Conservation (phyloP, 2,888 invertebrate species). For the Chrysomela aeneicollis region DNA sequence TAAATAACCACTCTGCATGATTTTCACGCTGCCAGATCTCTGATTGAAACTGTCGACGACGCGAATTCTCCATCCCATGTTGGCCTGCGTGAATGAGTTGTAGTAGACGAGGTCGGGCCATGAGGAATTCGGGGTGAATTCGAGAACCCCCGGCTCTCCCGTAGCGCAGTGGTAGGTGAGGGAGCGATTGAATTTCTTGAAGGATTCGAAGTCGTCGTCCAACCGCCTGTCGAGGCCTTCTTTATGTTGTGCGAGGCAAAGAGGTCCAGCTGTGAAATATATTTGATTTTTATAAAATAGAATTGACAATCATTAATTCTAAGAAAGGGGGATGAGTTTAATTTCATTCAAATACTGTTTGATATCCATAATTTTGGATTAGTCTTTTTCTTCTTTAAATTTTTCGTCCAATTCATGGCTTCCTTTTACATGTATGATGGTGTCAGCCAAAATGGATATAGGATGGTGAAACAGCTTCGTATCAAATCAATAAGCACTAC, state of each 20-base stretch:
- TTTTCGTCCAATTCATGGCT: too few species aligned
- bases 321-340: neutral
- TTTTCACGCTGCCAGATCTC: slow-evolving; percentile 24
- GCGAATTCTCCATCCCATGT: slow-evolving; percentile 96
- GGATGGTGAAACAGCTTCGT: too few species aligned
- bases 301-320: neutral
- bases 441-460: too few species aligned
- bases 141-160: slow-evolving; percentile 76
- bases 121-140: slow-evolving; percentile 85
- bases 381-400: too few species aligned
- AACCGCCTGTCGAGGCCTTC: slow-evolving; percentile 75
- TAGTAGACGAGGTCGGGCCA: slow-evolving; percentile 95
- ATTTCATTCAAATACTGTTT: too few species aligned
- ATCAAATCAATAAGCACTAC: too few species aligned
- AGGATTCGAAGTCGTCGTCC: slow-evolving; percentile 79
- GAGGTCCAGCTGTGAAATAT: slow-evolving; percentile 71
- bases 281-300: neutral
- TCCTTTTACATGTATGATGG: too few species aligned
- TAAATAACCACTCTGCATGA: slow-evolving; percentile 1
- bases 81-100: slow-evolving; percentile 90
- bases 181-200: slow-evolving; percentile 85
- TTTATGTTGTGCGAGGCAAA: slow-evolving; percentile 76
- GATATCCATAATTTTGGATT: neutral
- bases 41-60: slow-evolving; percentile 80
- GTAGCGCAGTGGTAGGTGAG: slow-evolving; percentile 74